A percentile compares a stretch with the other conserved stretches of the same genome.
These are phyloP conservation scores for Ascaphus truei DNA, from an alignment of 2,113 vertebrate genomes.

Conservation along the genomic window DNA sequence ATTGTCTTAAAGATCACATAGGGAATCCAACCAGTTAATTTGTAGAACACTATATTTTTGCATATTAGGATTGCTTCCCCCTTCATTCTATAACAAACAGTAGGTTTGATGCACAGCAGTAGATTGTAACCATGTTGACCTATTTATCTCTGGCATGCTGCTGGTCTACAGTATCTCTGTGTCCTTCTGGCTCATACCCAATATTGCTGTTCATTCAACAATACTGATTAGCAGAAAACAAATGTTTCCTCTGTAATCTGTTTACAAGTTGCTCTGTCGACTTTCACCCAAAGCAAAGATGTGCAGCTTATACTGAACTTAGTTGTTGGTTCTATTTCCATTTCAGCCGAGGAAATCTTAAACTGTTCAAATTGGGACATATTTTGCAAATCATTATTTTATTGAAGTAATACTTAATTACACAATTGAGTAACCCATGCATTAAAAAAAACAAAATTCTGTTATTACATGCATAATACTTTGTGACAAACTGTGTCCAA, in stretches of 20 bases:
- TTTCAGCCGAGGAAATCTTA: too few relatives aligned
- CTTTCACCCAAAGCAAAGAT: background rate
- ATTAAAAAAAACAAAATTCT: too few relatives aligned
- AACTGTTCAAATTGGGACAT: too few relatives aligned
- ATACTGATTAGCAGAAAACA: background rate
- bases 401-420: too few relatives aligned
- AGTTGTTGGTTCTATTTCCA: background rate
- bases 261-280: background rate
- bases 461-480: background rate
- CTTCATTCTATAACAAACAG: background rate
- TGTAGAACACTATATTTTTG: background rate
- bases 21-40: background rate
- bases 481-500: background rate
- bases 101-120: background rate
- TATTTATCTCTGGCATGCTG: background rate
- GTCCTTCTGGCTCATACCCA: background rate
- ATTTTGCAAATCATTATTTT: too few relatives aligned
- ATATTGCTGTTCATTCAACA: background rate
- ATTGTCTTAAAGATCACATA: background rate
- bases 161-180: background rate
- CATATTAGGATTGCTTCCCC: background rate
- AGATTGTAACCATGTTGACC: background rate
- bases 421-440: too few relatives aligned
- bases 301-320: background rate
- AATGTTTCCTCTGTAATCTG: background rate